A percentile compares a stretch with the other conserved stretches of the same genome.
These are phyloP conservation scores for Drosophila borborema DNA, from an alignment of 2,888 invertebrate species.

Conservation along the genomic window DNA sequence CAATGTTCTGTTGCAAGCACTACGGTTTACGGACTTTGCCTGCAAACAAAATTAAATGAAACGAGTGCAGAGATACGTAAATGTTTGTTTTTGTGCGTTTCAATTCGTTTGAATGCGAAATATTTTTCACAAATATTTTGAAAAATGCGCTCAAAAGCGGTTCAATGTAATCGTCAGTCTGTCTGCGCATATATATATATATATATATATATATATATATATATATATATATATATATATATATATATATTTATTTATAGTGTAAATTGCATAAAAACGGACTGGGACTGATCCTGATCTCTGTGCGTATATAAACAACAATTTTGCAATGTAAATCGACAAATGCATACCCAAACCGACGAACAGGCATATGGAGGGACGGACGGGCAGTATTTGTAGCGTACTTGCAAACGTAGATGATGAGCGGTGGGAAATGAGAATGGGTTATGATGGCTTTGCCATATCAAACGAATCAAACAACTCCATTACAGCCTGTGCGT, in stretches of 20 bases:
- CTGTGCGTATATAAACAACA: conserved; percentile 64
- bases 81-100: conserved; percentile 75
- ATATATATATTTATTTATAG: not conserved
- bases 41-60: conserved; percentile 56
- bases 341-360: conserved; percentile 42
- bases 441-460: conserved; percentile 43
- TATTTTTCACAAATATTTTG: conserved; percentile 70
- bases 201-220: conserved; percentile 2
- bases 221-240: not conserved
- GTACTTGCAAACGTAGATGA: conserved; percentile 18
- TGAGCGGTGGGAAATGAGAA: conserved; percentile 25
- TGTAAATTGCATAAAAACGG: conserved; percentile 10
- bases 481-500: conserved; percentile 32
- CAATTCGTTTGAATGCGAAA: conserved; percentile 71
- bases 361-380: not conserved
- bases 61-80: conserved; percentile 49
- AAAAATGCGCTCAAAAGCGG: conserved; percentile 68
- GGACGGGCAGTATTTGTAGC: not conserved
- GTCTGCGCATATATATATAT: conserved; percentile 16
- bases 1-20: conserved; percentile 32
- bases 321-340: conserved; percentile 74
- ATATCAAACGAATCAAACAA: conserved; percentile 53
- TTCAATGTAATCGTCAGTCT: conserved; percentile 49
- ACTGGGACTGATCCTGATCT: conserved; percentile 59
- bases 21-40: conserved; percentile 21